These are phyloP conservation scores for Spea bombifrons DNA, from an alignment of 2,113 vertebrate species.

Conservation along the genomic window DNA sequence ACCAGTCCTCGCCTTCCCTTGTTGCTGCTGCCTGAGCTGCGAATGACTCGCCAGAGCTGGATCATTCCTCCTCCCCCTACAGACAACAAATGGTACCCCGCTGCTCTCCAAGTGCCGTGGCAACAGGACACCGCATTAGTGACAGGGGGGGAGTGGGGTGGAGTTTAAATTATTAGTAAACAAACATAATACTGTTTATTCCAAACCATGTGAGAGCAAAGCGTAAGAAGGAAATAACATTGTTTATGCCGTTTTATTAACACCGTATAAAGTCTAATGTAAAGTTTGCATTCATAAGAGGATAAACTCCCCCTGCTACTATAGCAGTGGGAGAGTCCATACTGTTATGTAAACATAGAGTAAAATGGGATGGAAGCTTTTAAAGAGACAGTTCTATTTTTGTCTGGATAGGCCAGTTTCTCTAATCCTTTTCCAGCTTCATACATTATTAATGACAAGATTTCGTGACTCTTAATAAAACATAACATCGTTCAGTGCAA, in stretches of 20 bases:
- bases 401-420: constrained; percentile 1
- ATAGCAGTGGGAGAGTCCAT: constrained; percentile 47
- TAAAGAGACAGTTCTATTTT: constrained; percentile 66
- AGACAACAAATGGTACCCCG: constrained; percentile 46
- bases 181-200: background rate
- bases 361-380: constrained; percentile 61
- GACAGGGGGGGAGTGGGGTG: constrained; percentile 14
- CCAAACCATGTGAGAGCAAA: background rate
- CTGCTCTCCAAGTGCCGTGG: constrained; percentile 47
- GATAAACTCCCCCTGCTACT: background rate
- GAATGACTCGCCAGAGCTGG: constrained; percentile 10
- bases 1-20: background rate
- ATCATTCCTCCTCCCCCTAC: background rate
- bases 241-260: background rate
- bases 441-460: too few relatives aligned
- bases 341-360: constrained; percentile 80
- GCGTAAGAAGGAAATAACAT: background rate
- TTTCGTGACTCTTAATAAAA: too few relatives aligned
- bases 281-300: too few relatives aligned
- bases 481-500: too few relatives aligned
- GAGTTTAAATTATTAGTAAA: background rate
- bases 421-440: too few relatives aligned
- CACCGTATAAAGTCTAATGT: too few relatives aligned
- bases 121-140: constrained; percentile 32
- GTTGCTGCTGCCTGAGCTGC: constrained; percentile 20